Conservation (phyloP, 2,113 vertebrate genomes). For the Laterallus jamaicensis region DNA sequence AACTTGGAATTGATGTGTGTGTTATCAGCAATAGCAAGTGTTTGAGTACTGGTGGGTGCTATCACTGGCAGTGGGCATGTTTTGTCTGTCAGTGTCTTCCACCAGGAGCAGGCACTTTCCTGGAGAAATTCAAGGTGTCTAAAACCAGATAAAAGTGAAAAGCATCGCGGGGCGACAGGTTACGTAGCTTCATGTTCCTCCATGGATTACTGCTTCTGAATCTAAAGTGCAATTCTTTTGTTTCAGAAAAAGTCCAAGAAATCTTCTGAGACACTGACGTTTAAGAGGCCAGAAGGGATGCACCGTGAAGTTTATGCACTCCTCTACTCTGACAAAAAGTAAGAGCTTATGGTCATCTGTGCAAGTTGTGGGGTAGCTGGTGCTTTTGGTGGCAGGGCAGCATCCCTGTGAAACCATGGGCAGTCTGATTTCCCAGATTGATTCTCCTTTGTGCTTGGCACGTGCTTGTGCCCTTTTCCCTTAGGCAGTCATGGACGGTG, state of each 20-base stretch:
- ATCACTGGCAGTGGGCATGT: neutral
- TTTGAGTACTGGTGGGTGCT: neutral
- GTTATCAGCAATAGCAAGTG: neutral
- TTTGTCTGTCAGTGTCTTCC: neutral
- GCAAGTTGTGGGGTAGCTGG: neutral
- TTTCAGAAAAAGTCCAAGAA: constrained; percentile 97
- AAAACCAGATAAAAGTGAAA: neutral
- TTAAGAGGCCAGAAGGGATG: constrained; percentile 98
- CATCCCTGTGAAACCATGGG: neutral
- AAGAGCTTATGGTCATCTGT: constrained; percentile 47
- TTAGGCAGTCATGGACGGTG: neutral
- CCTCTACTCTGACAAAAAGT: constrained; percentile 99
- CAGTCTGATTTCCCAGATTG: neutral
- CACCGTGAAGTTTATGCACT: constrained; percentile 97
- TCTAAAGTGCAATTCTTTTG: neutral
- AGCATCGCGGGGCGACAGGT: neutral
- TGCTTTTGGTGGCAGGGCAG: neutral
- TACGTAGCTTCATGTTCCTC: neutral
- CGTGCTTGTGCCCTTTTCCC: neutral
- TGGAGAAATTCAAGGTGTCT: constrained; percentile 29
- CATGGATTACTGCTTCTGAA: neutral
- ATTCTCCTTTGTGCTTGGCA: neutral
- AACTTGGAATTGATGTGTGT: neutral
- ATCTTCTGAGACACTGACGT: constrained; percentile 90
- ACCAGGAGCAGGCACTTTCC: neutral